Base-by-base conservation (phyloP, 2,888 invertebrate genomes). In the Mimas tiliae region DNA sequence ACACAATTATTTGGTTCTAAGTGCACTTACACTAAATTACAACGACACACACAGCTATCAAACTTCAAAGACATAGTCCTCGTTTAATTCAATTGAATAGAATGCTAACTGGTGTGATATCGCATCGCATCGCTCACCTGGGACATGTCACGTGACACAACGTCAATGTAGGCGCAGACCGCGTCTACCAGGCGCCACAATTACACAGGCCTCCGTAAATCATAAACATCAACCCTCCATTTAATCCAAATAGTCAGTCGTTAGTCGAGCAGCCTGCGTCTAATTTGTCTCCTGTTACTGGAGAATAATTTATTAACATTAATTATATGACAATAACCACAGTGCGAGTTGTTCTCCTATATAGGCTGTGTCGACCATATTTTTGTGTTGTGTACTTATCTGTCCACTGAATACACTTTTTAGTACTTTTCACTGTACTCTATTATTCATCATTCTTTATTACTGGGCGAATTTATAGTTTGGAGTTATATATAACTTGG, bases 181-280 rank as follows among this genome's bases (percentile, higher is more conserved):
- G 84, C 91, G 92, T 84, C 92, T 82, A 84, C 74, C 86, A 80
- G 93, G 91, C 93, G 92, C 93, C 93, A 87, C 89, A 90, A 91
- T 91, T 91, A 92, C 86, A 86, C 87, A 82, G 84, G 84, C 89
- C 88, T 85, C 89, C 91, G 93, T 93, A 91, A 93, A 93, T 93
- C 93, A 93, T 93, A 93, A 93, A 92, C 93, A 93, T 91, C 91
- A 91, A 89, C 91, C 92, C 92, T 81, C 93, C 91, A 93, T 93
- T 93, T 93, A 93, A 92, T 90, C 90, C 91, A 89, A 93, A 93
- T 93, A 90, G 93, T 92, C 91, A 87, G 91, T 93, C 93, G 91
- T 93, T 93, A 93, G 91, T 85, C 85, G 90, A 90, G 89, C 93
- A 92, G 90, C 87, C 88, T 90, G 92, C 86, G 91, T 91, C 91